These are phyloP conservation scores for Rhopilema esculentum DNA, from an alignment of 30 jellyfish, hydroid and myxozoan genomes.

Conservation along the genomic window DNA sequence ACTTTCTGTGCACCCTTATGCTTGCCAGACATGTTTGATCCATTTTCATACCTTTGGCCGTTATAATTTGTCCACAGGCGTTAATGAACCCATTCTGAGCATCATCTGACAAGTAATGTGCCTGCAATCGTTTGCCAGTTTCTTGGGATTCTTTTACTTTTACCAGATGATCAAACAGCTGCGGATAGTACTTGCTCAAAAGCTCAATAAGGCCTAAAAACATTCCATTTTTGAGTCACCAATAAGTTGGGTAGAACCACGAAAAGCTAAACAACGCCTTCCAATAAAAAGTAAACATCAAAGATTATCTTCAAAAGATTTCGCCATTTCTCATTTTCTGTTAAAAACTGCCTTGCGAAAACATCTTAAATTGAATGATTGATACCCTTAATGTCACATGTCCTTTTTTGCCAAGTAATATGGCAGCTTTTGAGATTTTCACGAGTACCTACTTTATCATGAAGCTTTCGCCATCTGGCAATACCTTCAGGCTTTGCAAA, in stretches of 20 bases:
- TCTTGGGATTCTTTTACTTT: not conserved
- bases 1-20: not conserved
- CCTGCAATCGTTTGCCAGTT: constrained; percentile 2
- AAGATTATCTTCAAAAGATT: too few species aligned
- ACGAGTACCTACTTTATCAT: too few species aligned
- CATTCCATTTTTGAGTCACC: not conserved
- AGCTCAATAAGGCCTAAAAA: not conserved
- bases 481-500: too few species aligned
- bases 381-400: too few species aligned
- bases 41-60: not conserved
- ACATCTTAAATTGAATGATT: too few species aligned
- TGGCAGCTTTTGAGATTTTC: too few species aligned
- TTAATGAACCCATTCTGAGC: not conserved
- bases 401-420: too few species aligned
- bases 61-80: not conserved
- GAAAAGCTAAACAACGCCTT: not conserved
- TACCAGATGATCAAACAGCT: not conserved
- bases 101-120: not conserved
- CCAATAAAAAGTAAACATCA: too few species aligned
- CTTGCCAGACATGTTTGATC: constrained; percentile 9
- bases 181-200: not conserved
- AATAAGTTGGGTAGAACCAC: not conserved
- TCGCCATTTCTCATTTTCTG: too few species aligned
- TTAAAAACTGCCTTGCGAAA: too few species aligned
- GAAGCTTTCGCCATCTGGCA: too few species aligned